Percentiles rank a stretch among this genome's conserved stretches.
Conservation (phyloP, 2,797 vertebrate species). For the Crotalus adamanteus region DNA sequence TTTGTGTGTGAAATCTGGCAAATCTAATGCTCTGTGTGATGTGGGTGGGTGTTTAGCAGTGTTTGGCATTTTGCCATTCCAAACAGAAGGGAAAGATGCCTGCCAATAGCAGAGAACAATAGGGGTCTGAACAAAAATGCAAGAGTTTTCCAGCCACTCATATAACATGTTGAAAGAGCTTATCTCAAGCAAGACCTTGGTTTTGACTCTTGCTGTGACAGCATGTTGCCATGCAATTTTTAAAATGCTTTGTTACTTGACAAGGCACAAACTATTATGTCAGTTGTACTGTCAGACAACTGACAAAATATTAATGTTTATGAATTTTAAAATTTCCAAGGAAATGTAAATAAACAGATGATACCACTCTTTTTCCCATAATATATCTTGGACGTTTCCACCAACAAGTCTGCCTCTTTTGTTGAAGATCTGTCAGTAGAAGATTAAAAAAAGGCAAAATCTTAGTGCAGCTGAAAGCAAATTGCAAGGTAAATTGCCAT, state of each 20-base stretch:
- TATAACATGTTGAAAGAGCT: constrained; percentile 47
- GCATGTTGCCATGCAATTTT: constrained; percentile 15
- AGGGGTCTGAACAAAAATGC: constrained; percentile 39
- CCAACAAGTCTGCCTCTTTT: neutral
- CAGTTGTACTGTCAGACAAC: neutral
- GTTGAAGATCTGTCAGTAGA: neutral
- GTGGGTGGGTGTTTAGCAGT: constrained; percentile 20
- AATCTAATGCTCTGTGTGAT: constrained; percentile 3
- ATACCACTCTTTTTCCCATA: neutral
- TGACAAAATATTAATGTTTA: neutral
- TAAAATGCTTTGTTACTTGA: neutral
- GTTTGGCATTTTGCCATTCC: constrained; percentile 57
- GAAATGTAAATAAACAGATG: neutral
- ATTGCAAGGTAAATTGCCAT: neutral
- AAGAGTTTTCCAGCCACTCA: constrained; percentile 25
- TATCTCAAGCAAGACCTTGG: constrained; percentile 39
- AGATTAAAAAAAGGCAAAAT: neutral
- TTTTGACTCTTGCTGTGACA: constrained; percentile 21
- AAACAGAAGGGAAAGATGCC: constrained; percentile 50
- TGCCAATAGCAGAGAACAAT: constrained; percentile 64
- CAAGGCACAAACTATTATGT: neutral
- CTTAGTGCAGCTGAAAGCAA: neutral
- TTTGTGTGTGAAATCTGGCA: constrained; percentile 42
- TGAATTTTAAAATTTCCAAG: neutral
- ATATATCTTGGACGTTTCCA: neutral